A percentile compares a stretch with the other conserved stretches of the same genome.
phyloP scores from a whole-genome alignment of 1,140 invertebrate species.

The Oryctes rhinoceros region DNA sequence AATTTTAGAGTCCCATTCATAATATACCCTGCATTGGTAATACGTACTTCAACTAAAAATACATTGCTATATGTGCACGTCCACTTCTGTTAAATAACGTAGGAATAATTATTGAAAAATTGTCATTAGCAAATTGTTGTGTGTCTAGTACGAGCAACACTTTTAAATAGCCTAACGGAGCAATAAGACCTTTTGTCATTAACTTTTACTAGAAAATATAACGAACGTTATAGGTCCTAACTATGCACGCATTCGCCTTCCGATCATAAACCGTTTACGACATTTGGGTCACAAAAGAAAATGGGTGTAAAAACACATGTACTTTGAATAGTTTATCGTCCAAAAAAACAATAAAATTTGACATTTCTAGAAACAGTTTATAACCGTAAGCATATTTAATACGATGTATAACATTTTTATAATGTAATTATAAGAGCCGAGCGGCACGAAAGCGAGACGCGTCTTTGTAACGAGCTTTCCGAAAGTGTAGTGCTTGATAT shows the following conservation, averaged over 20 bases:
- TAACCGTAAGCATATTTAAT: slow-evolving; percentile 33
- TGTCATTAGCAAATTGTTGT: background rate
- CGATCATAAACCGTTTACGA: slow-evolving; percentile 30
- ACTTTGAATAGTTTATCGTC: slow-evolving; percentile 23
- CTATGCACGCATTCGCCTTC: slow-evolving; percentile 7
- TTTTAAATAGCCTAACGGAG: background rate
- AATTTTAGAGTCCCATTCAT: no score
- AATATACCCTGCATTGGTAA: no score
- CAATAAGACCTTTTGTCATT: slow-evolving; percentile 4
- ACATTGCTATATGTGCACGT: no score
- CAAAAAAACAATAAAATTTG: slow-evolving; percentile 34
- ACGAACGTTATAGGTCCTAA: slow-evolving; percentile 10
- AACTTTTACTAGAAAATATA: slow-evolving; percentile 20
- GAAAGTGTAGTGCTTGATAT: background rate
- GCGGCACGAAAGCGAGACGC: background rate
- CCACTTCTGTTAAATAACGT: no score
- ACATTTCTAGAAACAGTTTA: slow-evolving; percentile 32
- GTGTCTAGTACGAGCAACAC: background rate
- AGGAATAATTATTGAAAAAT: no score
- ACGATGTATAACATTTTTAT: slow-evolving; percentile 28
- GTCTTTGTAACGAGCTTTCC: slow-evolving; percentile 2
- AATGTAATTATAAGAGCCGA: slow-evolving; percentile 13
- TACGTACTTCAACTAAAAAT: no score
- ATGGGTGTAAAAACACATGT: slow-evolving; percentile 32
- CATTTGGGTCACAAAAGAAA: slow-evolving; percentile 37